A percentile compares a stretch with the other conserved stretches of the same genome.
These are phyloP conservation scores for Protobothrops mucrosquamatus DNA, from an alignment of 2,113 vertebrate species.

Conservation along the genomic window DNA sequence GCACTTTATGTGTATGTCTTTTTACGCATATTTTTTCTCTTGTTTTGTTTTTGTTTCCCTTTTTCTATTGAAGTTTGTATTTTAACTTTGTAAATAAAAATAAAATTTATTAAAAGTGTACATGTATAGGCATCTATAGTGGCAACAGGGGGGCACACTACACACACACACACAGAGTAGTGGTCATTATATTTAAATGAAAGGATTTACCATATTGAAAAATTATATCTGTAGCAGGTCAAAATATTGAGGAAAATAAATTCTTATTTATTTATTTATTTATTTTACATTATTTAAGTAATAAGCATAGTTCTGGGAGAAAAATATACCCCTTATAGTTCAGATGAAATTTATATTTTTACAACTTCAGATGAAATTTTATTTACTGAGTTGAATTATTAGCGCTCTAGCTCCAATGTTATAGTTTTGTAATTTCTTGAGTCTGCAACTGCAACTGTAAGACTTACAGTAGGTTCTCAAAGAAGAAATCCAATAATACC, in stretches of 20 bases:
- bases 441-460: neutral
- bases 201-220: neutral
- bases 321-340: conserved; percentile 17
- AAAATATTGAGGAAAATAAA: neutral
- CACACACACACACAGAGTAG: neutral
- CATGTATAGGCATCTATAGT: neutral
- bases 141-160: neutral
- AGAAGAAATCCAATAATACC: neutral
- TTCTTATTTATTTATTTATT: neutral
- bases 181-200: neutral
- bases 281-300: neutral
- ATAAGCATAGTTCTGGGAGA: neutral
- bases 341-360: conserved; percentile 33
- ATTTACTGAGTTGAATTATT: neutral
- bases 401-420: neutral
- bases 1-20: neutral
- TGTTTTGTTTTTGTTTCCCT: neutral
- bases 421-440: neutral
- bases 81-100: neutral
- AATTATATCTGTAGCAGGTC: neutral
- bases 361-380: neutral
- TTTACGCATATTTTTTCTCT: neutral
- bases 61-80: neutral
- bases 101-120: neutral
- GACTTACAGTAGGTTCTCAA: neutral